phyloP scores from a whole-genome alignment of 2,888 invertebrate genomes.

The Lymantria dispar region DNA sequence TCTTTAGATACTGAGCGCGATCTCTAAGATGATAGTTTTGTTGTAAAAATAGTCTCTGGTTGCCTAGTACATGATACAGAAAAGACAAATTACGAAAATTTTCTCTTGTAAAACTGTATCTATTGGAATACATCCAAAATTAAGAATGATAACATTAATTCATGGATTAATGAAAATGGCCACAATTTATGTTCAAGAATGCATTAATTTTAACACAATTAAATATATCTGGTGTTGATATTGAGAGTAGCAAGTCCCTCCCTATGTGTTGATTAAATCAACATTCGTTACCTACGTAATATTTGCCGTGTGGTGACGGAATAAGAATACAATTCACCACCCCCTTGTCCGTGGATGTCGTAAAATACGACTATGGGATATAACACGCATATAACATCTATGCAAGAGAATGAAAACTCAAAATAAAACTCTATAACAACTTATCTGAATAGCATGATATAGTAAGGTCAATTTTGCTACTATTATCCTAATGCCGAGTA shows the following conservation, averaged over 20 bases:
- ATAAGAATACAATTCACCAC: too few species aligned
- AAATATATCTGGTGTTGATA: constrained; percentile 17
- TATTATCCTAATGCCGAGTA: too few species aligned
- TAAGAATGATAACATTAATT: constrained; percentile 64
- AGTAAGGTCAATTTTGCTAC: too few species aligned
- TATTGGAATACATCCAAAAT: constrained; percentile 75
- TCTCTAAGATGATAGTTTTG: constrained; percentile 40
- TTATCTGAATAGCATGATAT: too few species aligned
- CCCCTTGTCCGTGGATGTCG: too few species aligned
- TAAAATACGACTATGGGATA: too few species aligned
- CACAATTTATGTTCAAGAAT: constrained; percentile 36
- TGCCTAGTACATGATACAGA: constrained; percentile 59
- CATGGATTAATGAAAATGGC: constrained; percentile 69
- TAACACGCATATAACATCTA: too few species aligned
- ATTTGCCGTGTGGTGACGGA: too few species aligned
- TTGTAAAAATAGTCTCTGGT: constrained; percentile 63
- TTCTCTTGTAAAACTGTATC: constrained; percentile 61
- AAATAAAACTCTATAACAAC: too few species aligned
- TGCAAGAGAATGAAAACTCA: too few species aligned
- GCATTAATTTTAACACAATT: constrained; percentile 36
- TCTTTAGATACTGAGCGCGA: background rate
- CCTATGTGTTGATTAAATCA: too few species aligned
- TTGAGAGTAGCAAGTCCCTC: background rate
- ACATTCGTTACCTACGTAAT: too few species aligned
- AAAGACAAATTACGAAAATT: constrained; percentile 73